Base-by-base conservation (phyloP, 1,140 invertebrate genomes). In the Adoxophyes honmai region DNA sequence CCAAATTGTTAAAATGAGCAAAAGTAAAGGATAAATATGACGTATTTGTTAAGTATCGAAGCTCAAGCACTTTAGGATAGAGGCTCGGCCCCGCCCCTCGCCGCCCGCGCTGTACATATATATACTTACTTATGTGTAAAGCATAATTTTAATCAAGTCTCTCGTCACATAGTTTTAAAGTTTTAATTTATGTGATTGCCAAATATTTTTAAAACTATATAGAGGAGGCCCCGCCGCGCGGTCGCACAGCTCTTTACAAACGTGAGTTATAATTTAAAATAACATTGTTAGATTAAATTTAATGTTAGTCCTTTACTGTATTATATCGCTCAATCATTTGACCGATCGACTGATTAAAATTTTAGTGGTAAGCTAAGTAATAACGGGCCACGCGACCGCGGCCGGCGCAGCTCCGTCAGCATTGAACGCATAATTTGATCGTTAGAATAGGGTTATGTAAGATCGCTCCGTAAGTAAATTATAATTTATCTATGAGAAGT, bases 291-390 rank as follows among this genome's bases (percentile, higher is more conserved):
- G 86, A 88, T 88, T 88, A 88, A 86, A 86, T 88, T 86, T 88
- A 88, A 88, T 88, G 67, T 88, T 88, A 86, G 86, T 88, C 86
- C 80, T 86, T 85, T 88, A 86, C 83, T 88, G 81, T 88, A 86
- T 75, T 85, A 83, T 86, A 88, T 86, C 86, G 86, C 81, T 88
- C 86, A 86, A 88, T 85, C 78, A 75, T 84, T 88, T 86, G 86
- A 86, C 79, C 86, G 86, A 86, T 88, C 81, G 86, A 88, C 86
- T 88, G 86, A 88, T 86, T 88, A 88, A 86, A 88, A 88, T 86
- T 86, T 86, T 88, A 88, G 83, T 88, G 78, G 72, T 88, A 88
- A 86, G 83, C 84, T 88, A 86, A 86, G 82, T 86, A 79, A 83
- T 80, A 62, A 76, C 76, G 72, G 61, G 68, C 59, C 71, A 60